These are phyloP conservation scores for Polydesmus complanatus DNA, from an alignment of 2,888 invertebrate genomes.

Conservation along the genomic window DNA sequence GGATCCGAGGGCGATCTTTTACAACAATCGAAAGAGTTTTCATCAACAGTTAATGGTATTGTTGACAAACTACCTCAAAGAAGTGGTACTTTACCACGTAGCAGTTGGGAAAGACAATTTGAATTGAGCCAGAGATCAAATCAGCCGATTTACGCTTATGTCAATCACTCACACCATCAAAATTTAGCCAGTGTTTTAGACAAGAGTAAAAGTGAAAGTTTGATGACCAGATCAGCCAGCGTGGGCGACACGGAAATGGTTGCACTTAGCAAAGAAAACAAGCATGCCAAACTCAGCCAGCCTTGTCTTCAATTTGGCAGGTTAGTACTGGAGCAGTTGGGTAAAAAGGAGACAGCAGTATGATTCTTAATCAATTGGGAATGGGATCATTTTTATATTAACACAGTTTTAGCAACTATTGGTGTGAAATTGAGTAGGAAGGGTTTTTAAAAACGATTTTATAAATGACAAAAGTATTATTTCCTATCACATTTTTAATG, in stretches of 20 bases:
- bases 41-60: not conserved
- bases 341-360: slow-evolving; percentile 13
- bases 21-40: not conserved
- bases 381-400: too few relatives aligned
- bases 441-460: too few relatives aligned
- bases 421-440: too few relatives aligned
- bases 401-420: too few relatives aligned
- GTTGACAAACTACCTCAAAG: not conserved
- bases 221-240: slow-evolving; percentile 2
- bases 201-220: not conserved
- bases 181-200: not conserved
- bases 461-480: too few relatives aligned
- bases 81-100: slow-evolving; percentile 7
- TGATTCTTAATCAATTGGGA: not conserved
- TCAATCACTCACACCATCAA: slow-evolving; percentile 7
- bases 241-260: slow-evolving; percentile 5
- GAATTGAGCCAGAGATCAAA: not conserved
- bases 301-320: not conserved
- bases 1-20: not conserved
- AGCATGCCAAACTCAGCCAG: not conserved
- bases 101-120: slow-evolving; percentile 7
- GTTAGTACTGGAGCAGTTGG: not conserved
- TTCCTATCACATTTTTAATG: too few relatives aligned
- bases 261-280: not conserved
- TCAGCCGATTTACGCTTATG: slow-evolving; percentile 10